phyloP scores from a whole-genome alignment of 2,888 invertebrate species.

The Cantharis lateralis region DNA sequence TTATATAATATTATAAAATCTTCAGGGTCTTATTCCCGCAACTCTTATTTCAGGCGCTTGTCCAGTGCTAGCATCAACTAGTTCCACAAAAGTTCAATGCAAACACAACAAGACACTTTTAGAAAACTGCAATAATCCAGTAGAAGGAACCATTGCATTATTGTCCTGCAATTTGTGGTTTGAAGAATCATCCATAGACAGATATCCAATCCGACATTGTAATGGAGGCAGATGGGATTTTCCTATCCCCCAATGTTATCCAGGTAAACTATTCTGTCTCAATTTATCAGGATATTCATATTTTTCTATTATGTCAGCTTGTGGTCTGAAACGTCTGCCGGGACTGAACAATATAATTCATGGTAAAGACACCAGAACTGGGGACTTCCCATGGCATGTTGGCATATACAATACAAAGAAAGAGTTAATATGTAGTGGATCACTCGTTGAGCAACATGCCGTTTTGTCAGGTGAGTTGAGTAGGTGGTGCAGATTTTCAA shows the following conservation, averaged over 20 bases:
- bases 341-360: slow-evolving; percentile 22
- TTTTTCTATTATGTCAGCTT: slow-evolving; percentile 22
- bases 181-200: neutral
- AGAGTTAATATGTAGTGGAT: slow-evolving; percentile 44
- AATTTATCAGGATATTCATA: neutral
- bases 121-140: neutral
- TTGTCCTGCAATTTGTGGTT: neutral
- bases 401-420: slow-evolving; percentile 40
- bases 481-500: neutral
- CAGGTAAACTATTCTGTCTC: neutral
- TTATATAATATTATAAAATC: too few relatives aligned
- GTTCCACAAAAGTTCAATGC: neutral
- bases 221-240: neutral
- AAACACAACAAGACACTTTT: neutral
- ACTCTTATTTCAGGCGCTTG: neutral
- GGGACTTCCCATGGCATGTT: slow-evolving; percentile 44
- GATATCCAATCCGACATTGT: neutral
- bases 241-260: neutral
- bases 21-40: too few relatives aligned
- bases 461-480: slow-evolving; percentile 44
- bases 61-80: neutral
- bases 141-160: neutral
- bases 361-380: neutral
- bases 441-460: slow-evolving; percentile 41
- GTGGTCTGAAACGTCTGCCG: slow-evolving; percentile 45